These are phyloP conservation scores for Caenorhabditis imperialis DNA, from an alignment of 2,888 invertebrate genomes.

Conservation along the genomic window DNA sequence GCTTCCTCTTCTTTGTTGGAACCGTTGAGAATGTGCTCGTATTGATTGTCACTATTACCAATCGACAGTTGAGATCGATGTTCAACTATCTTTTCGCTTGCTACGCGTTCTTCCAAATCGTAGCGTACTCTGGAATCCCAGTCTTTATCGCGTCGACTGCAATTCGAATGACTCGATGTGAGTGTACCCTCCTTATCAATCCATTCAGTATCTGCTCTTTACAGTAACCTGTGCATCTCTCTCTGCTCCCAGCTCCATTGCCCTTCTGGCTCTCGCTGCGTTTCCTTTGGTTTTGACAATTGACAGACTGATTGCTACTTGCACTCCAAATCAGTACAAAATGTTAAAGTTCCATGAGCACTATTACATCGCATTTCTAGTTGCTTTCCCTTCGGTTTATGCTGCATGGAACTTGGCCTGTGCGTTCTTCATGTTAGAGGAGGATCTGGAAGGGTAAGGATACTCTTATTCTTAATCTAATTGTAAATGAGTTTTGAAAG, in stretches of 20 bases:
- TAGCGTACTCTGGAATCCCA: neutral
- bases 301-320: slow-evolving; percentile 23
- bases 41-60: neutral
- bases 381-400: slow-evolving; percentile 11
- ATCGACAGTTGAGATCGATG: neutral
- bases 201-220: neutral
- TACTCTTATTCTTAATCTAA: too few species aligned
- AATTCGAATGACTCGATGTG: neutral
- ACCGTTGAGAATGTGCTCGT: neutral
- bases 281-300: slow-evolving; percentile 13
- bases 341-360: slow-evolving; percentile 7
- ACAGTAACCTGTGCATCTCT: slow-evolving; percentile 16
- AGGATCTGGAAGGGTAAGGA: slow-evolving; percentile 5
- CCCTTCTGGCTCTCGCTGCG: neutral
- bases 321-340: slow-evolving; percentile 10
- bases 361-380: neutral
- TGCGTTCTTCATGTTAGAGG: neutral
- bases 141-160: neutral
- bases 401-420: neutral
- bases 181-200: too few species aligned
- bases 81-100: neutral
- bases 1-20: neutral
- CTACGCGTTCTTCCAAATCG: neutral
- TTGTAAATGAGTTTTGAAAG: too few species aligned
- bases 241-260: slow-evolving; percentile 14